These are phyloP conservation scores for Parthenolecanium corni DNA, from an alignment of 2,888 invertebrate genomes.

Conservation along the genomic window DNA sequence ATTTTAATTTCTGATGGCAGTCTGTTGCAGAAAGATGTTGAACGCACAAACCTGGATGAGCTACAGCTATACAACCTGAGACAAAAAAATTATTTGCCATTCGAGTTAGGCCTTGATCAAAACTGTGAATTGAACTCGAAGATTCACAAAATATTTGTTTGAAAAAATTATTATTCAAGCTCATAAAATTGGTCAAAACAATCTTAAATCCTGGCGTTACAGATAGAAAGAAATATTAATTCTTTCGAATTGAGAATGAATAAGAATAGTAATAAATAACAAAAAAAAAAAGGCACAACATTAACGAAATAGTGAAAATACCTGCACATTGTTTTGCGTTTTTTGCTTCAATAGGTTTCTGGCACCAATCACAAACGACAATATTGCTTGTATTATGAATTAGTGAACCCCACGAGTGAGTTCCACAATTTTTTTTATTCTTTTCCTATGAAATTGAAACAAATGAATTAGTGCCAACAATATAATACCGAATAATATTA, in stretches of 20 bases:
- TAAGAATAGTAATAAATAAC: too few relatives aligned
- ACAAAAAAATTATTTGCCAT: slow-evolving; percentile 32
- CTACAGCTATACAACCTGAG: slow-evolving; percentile 71
- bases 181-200: too few relatives aligned
- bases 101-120: too few relatives aligned
- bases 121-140: too few relatives aligned
- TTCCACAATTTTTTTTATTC: slow-evolving; percentile 58
- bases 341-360: slow-evolving; percentile 64
- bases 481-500: not conserved
- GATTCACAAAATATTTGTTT: too few relatives aligned
- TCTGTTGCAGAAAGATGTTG: slow-evolving; percentile 58
- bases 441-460: slow-evolving; percentile 10
- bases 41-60: slow-evolving; percentile 77
- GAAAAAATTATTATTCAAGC: too few relatives aligned
- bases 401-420: slow-evolving; percentile 63
- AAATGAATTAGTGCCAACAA: not conserved
- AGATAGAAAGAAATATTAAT: too few relatives aligned
- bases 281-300: too few relatives aligned
- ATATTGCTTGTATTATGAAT: slow-evolving; percentile 48
- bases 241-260: too few relatives aligned
- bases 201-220: too few relatives aligned
- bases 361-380: slow-evolving; percentile 60
- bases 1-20: slow-evolving; percentile 9
- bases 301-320: too few relatives aligned
- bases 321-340: slow-evolving; percentile 75